Conservation (phyloP, 2,797 vertebrate genomes). For the Hyperoplus immaculatus region DNA sequence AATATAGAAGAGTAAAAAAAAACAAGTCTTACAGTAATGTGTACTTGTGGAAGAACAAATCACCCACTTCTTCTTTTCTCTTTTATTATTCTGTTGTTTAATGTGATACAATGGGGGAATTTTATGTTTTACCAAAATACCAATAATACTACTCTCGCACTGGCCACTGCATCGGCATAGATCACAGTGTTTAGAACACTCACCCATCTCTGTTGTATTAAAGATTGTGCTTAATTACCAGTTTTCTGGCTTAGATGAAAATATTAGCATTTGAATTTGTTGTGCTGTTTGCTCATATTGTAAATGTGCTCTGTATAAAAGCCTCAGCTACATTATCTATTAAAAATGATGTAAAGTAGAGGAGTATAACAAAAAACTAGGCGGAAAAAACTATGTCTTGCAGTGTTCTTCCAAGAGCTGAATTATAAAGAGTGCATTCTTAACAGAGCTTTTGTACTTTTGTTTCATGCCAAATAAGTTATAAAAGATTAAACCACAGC, state of each 20-base stretch:
- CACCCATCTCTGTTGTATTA: neutral
- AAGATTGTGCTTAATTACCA: constrained; percentile 7
- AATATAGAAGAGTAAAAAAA: neutral
- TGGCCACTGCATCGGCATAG: neutral
- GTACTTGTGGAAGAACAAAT: constrained; percentile 36
- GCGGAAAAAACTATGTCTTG: neutral
- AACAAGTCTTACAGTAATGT: neutral
- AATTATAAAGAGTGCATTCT: neutral
- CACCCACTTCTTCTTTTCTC: constrained; percentile 27
- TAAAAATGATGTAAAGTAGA: neutral
- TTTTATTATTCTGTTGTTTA: constrained; percentile 27
- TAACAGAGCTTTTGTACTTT: neutral
- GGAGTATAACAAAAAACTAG: neutral
- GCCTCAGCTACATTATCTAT: neutral
- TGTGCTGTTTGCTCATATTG: neutral
- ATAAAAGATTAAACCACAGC: constrained; percentile 5
- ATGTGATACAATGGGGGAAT: constrained; percentile 24
- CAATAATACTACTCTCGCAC: neutral
- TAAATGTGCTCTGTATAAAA: neutral
- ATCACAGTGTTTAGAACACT: constrained; percentile 11
- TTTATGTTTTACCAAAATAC: neutral
- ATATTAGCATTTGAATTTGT: neutral
- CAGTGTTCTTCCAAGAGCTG: constrained; percentile 4
- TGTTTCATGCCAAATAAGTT: constrained; percentile 4
- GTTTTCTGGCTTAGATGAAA: neutral